Conservation (phyloP, 2,888 invertebrate species). For the Ichneumoninae sp. region DNA sequence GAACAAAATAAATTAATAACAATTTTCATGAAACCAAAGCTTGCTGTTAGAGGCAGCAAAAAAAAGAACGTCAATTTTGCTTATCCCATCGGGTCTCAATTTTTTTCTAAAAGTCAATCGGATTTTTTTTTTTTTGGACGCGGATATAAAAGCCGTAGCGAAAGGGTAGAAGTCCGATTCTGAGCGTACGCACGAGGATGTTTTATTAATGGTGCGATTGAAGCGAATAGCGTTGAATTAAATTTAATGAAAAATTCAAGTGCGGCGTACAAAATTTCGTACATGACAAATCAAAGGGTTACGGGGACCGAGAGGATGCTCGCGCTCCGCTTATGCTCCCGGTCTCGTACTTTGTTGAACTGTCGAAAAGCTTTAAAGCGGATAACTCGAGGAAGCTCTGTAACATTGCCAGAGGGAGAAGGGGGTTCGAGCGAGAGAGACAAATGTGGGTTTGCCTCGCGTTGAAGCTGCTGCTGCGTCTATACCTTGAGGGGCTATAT, state of each 20-base stretch:
- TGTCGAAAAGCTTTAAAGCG: constrained; percentile 54
- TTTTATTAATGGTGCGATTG: neutral
- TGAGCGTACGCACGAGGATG: neutral
- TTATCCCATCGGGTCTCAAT: neutral
- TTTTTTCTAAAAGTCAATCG: neutral
- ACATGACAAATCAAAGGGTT: constrained; percentile 36
- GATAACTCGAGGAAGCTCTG: constrained; percentile 47
- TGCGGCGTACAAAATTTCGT: constrained; percentile 23
- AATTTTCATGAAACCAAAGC: neutral
- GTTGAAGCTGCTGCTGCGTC: constrained; percentile 20
- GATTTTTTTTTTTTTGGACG: neutral
- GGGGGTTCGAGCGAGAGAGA: constrained; percentile 32
- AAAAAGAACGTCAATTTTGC: neutral
- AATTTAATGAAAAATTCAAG: constrained; percentile 1
- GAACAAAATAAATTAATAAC: too few species aligned
- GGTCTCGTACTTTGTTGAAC: constrained; percentile 41
- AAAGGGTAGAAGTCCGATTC: neutral
- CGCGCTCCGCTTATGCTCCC: constrained; percentile 3
- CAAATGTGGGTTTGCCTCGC: constrained; percentile 4
- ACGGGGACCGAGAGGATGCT: neutral
- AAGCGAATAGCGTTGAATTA: neutral
- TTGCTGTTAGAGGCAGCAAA: neutral
- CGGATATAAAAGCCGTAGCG: neutral
- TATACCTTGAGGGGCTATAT: constrained; percentile 49
- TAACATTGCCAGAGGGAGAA: constrained; percentile 22